Evolutionary conservation across 2,888 invertebrate genomes (phyloP).

Genomic region (Ellobium chinense): DNA sequence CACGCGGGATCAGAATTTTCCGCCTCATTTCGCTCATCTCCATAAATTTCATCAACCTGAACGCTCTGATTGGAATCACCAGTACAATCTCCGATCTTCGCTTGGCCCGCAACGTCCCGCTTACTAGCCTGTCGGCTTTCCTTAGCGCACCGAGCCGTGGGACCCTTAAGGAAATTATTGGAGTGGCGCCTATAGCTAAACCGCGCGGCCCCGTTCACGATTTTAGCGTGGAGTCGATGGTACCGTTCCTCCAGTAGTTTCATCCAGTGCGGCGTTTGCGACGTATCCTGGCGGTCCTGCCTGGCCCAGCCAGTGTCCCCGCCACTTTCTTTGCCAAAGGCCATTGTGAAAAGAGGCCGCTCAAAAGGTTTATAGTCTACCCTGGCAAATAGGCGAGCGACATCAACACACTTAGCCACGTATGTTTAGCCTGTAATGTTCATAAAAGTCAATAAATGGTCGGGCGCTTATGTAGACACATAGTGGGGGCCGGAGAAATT

Average conservation of each 20-base stretch:
- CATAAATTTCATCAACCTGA: not conserved
- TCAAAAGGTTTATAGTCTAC: not conserved
- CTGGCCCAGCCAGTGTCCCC: not conserved
- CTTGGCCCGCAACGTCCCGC: not conserved
- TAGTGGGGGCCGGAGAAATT: not conserved
- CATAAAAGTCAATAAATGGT: not conserved
- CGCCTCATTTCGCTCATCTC: not conserved
- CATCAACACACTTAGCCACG: not conserved
- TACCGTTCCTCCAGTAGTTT: constrained; percentile 67
- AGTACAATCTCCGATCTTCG: not conserved
- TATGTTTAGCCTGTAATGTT: not conserved
- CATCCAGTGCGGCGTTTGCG: constrained; percentile 67
- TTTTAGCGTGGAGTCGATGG: constrained; percentile 68
- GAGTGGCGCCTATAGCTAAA: constrained; percentile 8
- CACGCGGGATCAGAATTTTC: not conserved
- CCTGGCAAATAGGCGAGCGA: not conserved
- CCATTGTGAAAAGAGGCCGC: constrained; percentile 24
- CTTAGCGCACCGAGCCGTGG: not conserved
- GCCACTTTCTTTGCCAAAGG: not conserved
- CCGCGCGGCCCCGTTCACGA: constrained; percentile 49
- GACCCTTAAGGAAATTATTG: not conserved
- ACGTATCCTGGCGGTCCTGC: not conserved
- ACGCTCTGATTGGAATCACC: not conserved
- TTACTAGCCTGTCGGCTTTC: not conserved
- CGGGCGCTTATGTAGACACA: not conserved